A percentile compares a stretch with the other conserved stretches of the same genome.
Conservation (phyloP, 1,140 invertebrate species). For the Zaprionus gabonicus region DNA sequence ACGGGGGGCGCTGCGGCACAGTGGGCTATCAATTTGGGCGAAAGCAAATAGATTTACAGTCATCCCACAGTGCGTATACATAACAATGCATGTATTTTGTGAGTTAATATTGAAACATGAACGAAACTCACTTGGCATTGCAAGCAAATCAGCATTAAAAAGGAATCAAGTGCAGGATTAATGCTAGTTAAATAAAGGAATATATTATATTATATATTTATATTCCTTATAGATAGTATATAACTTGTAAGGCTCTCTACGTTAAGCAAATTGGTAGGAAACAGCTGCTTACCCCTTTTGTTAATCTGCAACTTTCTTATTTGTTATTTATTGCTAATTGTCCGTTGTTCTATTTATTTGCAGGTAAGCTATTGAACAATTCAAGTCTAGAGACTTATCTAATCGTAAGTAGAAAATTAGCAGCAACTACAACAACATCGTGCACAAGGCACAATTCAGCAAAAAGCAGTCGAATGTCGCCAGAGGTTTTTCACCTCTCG, state of each 20-base stretch:
- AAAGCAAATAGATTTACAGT: constrained; percentile 26
- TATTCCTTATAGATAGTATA: too few species aligned
- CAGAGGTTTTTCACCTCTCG: constrained; percentile 68
- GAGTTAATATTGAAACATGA: neutral
- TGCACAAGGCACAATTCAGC: constrained; percentile 24
- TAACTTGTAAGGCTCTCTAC: too few species aligned
- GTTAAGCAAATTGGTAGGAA: too few species aligned
- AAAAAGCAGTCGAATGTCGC: constrained; percentile 61
- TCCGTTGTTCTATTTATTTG: constrained; percentile 13
- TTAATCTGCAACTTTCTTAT: neutral
- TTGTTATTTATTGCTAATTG: neutral
- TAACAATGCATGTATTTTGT: constrained; percentile 2
- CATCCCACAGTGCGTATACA: constrained; percentile 18
- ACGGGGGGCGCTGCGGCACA: neutral
- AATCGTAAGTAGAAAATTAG: constrained; percentile 58
- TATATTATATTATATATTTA: too few species aligned
- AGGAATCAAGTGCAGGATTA: too few species aligned
- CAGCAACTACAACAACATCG: neutral
- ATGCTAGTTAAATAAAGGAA: too few species aligned
- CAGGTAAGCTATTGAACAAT: constrained; percentile 36
- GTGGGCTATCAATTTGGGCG: constrained; percentile 45
- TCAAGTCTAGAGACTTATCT: constrained; percentile 1
- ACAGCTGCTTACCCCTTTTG: too few species aligned
- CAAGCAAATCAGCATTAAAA: neutral
- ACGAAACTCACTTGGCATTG: neutral